Conservation (phyloP, 2,797 vertebrate genomes). For the Erpetoichthys calabaricus region DNA sequence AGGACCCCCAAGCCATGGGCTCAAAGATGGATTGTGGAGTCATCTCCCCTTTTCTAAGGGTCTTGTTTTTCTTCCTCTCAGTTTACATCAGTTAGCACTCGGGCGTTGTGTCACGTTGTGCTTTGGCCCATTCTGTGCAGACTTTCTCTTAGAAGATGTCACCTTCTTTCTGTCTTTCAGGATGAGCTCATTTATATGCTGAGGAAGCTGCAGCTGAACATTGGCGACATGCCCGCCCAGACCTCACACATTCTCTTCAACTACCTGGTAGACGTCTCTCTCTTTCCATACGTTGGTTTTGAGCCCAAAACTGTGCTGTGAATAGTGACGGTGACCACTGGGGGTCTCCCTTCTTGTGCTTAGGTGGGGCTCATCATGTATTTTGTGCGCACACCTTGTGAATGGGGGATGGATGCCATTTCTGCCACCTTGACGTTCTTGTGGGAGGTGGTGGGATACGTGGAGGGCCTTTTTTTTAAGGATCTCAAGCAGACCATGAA, state of each 20-base stretch:
- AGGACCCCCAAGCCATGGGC: no score
- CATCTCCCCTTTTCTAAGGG: no score
- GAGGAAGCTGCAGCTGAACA: slow-evolving; percentile 88
- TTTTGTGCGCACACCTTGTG: slow-evolving; percentile 91
- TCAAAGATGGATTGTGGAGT: no score
- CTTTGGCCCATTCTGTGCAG: no score
- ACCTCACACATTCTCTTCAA: slow-evolving; percentile 97
- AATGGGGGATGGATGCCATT: slow-evolving; percentile 98
- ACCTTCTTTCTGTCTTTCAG: slow-evolving; percentile 40
- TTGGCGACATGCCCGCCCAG: slow-evolving; percentile 95
- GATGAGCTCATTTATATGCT: slow-evolving; percentile 98
- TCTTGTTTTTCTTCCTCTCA: no score
- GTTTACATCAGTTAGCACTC: no score
- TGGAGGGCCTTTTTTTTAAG: slow-evolving; percentile 96
- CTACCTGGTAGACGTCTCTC: slow-evolving; percentile 69
- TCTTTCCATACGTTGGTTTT: no score
- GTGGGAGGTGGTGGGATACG: slow-evolving; percentile 95
- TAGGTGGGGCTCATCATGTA: slow-evolving; percentile 98
- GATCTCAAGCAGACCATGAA: slow-evolving; percentile 99
- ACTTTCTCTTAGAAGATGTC: no score
- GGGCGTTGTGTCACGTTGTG: no score
- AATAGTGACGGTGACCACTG: not conserved
- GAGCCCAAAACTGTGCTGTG: not conserved
- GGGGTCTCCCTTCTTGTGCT: not conserved
- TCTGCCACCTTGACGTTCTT: slow-evolving; percentile 94